phyloP scores from a whole-genome alignment of 2,797 vertebrate species.

The Aulostomus chinensis region DNA sequence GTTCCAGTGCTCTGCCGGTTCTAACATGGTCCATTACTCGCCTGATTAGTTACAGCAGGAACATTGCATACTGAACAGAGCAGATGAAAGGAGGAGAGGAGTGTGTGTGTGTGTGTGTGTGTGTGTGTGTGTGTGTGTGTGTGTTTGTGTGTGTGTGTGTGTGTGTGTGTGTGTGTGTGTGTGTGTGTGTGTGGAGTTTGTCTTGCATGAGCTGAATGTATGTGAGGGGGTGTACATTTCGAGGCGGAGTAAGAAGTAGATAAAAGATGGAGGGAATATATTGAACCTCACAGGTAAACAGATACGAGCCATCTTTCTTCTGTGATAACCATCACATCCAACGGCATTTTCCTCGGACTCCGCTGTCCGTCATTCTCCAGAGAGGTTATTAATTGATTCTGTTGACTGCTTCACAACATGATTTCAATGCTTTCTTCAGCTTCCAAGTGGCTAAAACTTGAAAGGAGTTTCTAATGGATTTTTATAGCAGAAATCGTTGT shows the following conservation, averaged over 20 bases:
- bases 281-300: too few relatives aligned
- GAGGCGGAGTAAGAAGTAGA: background rate
- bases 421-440: slow-evolving; percentile 32
- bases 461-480: slow-evolving; percentile 55
- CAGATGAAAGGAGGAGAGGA: slow-evolving; percentile 33
- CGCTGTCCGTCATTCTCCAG: background rate
- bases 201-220: too few relatives aligned
- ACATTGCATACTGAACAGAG: slow-evolving; percentile 46
- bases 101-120: background rate
- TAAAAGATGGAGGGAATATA: background rate
- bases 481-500: slow-evolving; percentile 55
- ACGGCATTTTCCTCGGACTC: slow-evolving; percentile 20
- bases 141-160: too few relatives aligned
- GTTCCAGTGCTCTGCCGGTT: slow-evolving; percentile 38
- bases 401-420: slow-evolving; percentile 24
- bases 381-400: slow-evolving; percentile 48
- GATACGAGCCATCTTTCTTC: too few relatives aligned
- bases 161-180: too few relatives aligned
- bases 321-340: slow-evolving; percentile 10
- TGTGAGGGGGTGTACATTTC: too few relatives aligned
- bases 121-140: too few relatives aligned
- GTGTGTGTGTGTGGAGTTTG: too few relatives aligned
- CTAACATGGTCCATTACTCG: slow-evolving; percentile 53
- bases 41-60: slow-evolving; percentile 61
- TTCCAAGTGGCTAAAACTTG: slow-evolving; percentile 29